These are phyloP conservation scores for Sesamia nonagrioides DNA, from an alignment of 1,140 invertebrate genomes.

Conservation along the genomic window DNA sequence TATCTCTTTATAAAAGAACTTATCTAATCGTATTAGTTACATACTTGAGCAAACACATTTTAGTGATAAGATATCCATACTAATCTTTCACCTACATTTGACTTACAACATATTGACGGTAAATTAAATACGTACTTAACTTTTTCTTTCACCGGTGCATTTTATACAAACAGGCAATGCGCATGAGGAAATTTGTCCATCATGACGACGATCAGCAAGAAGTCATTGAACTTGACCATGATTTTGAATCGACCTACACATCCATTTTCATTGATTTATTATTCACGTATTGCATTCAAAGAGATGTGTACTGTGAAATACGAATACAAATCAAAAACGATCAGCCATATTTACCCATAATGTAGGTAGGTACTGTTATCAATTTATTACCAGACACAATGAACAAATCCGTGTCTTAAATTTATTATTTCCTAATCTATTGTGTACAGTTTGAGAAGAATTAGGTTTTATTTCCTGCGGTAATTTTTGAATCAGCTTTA, in stretches of 20 bases:
- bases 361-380: slow-evolving; percentile 16
- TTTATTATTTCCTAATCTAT: slow-evolving; percentile 24
- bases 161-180: slow-evolving; percentile 15
- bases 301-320: slow-evolving; percentile 42
- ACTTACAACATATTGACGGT: slow-evolving; percentile 30
- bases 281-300: slow-evolving; percentile 65
- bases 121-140: background rate
- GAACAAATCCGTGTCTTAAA: slow-evolving; percentile 16
- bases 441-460: slow-evolving; percentile 24
- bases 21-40: slow-evolving; percentile 54
- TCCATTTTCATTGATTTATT: slow-evolving; percentile 73
- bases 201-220: slow-evolving; percentile 46
- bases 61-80: slow-evolving; percentile 53
- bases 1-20: slow-evolving; percentile 50
- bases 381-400: slow-evolving; percentile 17
- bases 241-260: slow-evolving; percentile 55
- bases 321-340: slow-evolving; percentile 49
- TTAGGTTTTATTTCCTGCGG: slow-evolving; percentile 1
- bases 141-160: slow-evolving; percentile 15
- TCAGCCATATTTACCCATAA: slow-evolving; percentile 7
- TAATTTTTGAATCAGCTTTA: background rate
- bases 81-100: slow-evolving; percentile 54
- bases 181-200: slow-evolving; percentile 62
- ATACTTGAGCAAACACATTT: slow-evolving; percentile 53
- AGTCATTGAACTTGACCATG: slow-evolving; percentile 72